Base-by-base conservation (phyloP, 2,888 invertebrate species). In the Lepas anatifera region DNA sequence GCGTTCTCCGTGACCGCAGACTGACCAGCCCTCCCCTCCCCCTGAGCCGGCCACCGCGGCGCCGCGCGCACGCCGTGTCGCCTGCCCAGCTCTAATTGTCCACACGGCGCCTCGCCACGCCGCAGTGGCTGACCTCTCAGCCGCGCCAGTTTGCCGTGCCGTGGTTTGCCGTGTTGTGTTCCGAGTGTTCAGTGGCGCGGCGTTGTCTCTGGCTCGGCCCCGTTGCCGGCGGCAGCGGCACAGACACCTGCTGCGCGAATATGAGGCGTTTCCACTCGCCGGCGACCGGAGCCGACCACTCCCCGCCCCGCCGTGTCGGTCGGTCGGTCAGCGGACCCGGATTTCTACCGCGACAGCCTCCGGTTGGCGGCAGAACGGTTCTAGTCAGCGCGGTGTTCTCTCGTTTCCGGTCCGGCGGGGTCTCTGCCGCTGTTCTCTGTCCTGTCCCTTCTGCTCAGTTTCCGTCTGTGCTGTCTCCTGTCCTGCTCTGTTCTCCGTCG, bases 221-320 rank as follows among this genome's bases (percentile, higher is more conserved):
- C 32, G 58, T 32, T 32, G 58, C 58, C 58, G 58, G 58, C 13
- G 58, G 58, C 32, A 32, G 58, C 58, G 32, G 58, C 58, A 13
- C 25, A 32, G 18, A 3, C 32, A 3, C 29, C n/a, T 11, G 32
- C 58, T 13, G 58, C 32, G 32, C 27, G 1, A 29, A 29, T 22
- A 16, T n/a, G 58, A 58, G 58, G 58, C 58, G 58, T 58, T 58
- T 58, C 32, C 58, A 58, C 58, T 32, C 58, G 13, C 58, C 58
- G 58, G 58, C 58, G 32, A 18, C 13, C 25, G 7, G 18, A 32
- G 58, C 32, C 58, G 32, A 11, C 58, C 58, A 27, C 58, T 25
- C 32, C 32, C 18, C 58, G 32, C 32, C 7, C 32, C 18, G 58
- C 18, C 1, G 13, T 2, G 32, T 18, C 32, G 16, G n/a, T n/a